Percentiles rank a stretch among this genome's conserved stretches.
These are phyloP conservation scores for Ptychochromis oligacanthus DNA, from an alignment of 2,113 vertebrate genomes.

Conservation along the genomic window DNA sequence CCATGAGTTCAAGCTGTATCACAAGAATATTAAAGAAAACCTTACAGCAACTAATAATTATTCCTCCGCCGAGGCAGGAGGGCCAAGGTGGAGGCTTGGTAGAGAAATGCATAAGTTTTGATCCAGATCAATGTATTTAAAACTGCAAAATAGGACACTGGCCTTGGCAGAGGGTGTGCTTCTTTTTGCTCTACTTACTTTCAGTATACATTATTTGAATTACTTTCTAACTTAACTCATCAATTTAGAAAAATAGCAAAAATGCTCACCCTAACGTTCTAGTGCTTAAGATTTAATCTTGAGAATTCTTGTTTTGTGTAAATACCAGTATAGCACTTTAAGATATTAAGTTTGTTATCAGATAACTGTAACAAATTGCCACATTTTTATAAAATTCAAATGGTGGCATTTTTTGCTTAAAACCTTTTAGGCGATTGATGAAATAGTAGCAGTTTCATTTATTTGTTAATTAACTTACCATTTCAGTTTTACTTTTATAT, in stretches of 20 bases:
- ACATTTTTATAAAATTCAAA: background rate
- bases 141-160: background rate
- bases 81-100: background rate
- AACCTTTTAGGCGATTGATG: fast-evolving
- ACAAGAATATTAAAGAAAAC: background rate
- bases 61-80: background rate
- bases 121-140: conserved; percentile 3
- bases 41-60: background rate
- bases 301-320: background rate
- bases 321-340: background rate
- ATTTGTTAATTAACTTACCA: background rate
- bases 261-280: background rate
- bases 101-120: background rate
- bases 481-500: background rate
- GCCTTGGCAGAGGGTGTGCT: background rate
- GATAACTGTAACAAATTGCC: background rate
- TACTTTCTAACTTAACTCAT: too few relatives aligned
- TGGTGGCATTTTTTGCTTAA: background rate
- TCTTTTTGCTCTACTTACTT: background rate
- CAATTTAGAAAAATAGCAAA: background rate
- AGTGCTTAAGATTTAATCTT: background rate
- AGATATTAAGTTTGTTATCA: background rate
- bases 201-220: too few relatives aligned
- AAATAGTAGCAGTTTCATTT: background rate
- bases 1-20: background rate